These are phyloP conservation scores for Platorchestia sp. DNA, from an alignment of 1,140 invertebrate genomes.

Conservation along the genomic window DNA sequence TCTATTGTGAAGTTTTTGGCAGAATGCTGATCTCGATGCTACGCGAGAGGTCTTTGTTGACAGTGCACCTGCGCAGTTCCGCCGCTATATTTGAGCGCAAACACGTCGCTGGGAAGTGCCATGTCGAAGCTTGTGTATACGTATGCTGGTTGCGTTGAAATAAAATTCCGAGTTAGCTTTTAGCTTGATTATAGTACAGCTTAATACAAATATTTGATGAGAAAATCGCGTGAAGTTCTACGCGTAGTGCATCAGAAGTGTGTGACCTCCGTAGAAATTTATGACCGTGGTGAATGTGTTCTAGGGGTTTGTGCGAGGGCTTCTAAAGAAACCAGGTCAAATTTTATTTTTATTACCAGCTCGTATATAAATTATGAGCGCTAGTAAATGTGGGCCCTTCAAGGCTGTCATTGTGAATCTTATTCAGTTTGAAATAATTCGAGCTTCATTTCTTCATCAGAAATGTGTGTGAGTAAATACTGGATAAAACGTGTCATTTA, in stretches of 20 bases:
- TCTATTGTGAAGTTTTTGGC: neutral
- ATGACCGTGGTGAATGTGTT: neutral
- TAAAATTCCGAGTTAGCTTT: neutral
- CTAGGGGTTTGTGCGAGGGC: neutral
- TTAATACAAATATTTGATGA: neutral
- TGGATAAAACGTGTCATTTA: too few species aligned
- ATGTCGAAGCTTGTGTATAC: neutral
- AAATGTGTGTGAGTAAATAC: too few species aligned
- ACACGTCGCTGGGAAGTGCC: neutral
- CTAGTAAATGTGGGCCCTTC: neutral
- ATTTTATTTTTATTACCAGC: neutral
- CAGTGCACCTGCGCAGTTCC: neutral
- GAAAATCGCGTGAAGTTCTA: too few species aligned
- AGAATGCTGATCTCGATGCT: neutral
- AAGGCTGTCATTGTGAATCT: neutral
- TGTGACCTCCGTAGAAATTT: neutral
- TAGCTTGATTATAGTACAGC: neutral
- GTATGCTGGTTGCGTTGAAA: neutral
- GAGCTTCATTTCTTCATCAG: too few species aligned
- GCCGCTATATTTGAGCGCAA: neutral
- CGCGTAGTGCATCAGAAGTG: neutral
- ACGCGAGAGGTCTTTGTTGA: neutral
- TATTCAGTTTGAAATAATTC: too few species aligned
- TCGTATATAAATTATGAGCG: neutral
- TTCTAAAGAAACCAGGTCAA: neutral